phyloP scores from a whole-genome alignment of 1,140 invertebrate species.

The Euglossa dilemma region DNA sequence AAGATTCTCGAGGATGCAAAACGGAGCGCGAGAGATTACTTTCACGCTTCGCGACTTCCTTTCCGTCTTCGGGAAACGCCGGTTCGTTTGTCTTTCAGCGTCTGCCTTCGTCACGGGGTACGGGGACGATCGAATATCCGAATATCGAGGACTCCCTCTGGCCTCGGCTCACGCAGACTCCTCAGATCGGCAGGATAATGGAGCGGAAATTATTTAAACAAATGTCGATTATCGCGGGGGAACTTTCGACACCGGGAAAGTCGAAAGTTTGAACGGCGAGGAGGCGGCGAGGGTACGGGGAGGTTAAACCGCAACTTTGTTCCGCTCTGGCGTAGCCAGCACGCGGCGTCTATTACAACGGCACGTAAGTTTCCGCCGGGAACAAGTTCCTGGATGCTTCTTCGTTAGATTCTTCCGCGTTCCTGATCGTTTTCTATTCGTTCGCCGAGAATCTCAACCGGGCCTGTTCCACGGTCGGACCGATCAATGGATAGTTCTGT shows the following conservation, averaged over 20 bases:
- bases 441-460: neutral
- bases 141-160: neutral
- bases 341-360: slow-evolving; percentile 63
- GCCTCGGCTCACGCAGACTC: neutral
- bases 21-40: neutral
- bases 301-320: slow-evolving; percentile 62
- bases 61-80: neutral
- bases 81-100: neutral
- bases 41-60: too few species aligned
- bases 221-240: slow-evolving; percentile 59
- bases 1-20: neutral
- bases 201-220: slow-evolving; percentile 68
- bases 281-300: neutral
- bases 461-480: too few species aligned
- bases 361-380: slow-evolving; percentile 44
- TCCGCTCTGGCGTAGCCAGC: slow-evolving; percentile 47
- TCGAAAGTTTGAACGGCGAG: slow-evolving; percentile 41
- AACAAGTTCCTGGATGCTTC: slow-evolving; percentile 55
- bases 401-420: slow-evolving; percentile 49
- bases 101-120: neutral
- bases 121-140: slow-evolving; percentile 48
- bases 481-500: neutral
- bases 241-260: slow-evolving; percentile 40
- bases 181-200: slow-evolving; percentile 37
- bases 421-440: neutral